Evolutionary conservation across 2,888 invertebrate genomes (phyloP).

Genomic region (Hybos culiciformis): DNA sequence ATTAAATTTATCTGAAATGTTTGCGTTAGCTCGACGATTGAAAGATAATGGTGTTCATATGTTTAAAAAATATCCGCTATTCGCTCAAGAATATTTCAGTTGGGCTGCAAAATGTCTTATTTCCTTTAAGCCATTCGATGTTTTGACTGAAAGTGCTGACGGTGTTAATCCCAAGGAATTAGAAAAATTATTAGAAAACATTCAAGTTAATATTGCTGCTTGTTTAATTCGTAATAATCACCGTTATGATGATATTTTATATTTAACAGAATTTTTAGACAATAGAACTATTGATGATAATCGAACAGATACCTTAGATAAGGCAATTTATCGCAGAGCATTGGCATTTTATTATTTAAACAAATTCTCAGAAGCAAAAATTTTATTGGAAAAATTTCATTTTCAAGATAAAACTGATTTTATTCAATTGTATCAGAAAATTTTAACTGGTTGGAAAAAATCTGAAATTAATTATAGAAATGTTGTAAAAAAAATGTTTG

Average conservation of each 20-base stretch:
- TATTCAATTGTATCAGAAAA: conserved; percentile 43
- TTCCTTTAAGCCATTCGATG: conserved; percentile 42
- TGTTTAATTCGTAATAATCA: conserved; percentile 57
- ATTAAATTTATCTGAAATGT: conserved; percentile 33
- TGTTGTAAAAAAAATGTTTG: conserved; percentile 41
- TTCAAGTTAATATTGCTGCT: conserved; percentile 72
- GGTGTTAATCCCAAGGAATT: conserved; percentile 36
- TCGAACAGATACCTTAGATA: conserved; percentile 34
- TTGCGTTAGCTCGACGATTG: conserved; percentile 33
- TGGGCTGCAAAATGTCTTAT: conserved; percentile 60
- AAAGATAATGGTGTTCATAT: conserved; percentile 44
- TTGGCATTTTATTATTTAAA: conserved; percentile 40
- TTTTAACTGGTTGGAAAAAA: conserved; percentile 42
- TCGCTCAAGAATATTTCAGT: conserved; percentile 61
- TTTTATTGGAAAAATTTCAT: conserved; percentile 36
- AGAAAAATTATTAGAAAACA: conserved; percentile 44
- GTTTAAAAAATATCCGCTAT: conserved; percentile 47
- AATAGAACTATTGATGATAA: too few species aligned
- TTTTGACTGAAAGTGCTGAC: conserved; percentile 35
- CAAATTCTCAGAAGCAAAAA: conserved; percentile 52
- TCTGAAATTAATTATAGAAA: conserved; percentile 44
- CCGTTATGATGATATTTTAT: conserved; percentile 52
- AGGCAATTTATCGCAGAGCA: conserved; percentile 39
- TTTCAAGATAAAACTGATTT: conserved; percentile 54
- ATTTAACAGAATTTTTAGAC: conserved; percentile 42